Base-by-base conservation (phyloP, 1,140 invertebrate genomes). In the Camponotus vicinus region DNA sequence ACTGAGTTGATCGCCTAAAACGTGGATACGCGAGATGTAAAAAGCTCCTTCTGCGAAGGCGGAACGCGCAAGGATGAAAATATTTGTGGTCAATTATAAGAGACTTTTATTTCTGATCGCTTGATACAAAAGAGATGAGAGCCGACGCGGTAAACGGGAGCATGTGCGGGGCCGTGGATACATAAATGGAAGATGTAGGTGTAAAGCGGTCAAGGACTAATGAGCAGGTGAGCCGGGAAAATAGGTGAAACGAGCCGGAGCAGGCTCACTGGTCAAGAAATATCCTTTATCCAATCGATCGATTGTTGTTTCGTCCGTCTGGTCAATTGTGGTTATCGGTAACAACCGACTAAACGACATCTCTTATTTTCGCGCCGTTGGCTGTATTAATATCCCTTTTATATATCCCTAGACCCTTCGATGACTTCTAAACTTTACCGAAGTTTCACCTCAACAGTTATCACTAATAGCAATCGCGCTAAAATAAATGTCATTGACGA, bases 161-260 rank as follows among this genome's bases (percentile, higher is more conserved):
- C 79, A 59, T 87, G 71, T 87, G 64, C 82, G 49, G 49, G 59
- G 61, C 70, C 69, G 32, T 83, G 88, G 76, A 83, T 69, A 89
- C 55, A 73, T 73, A 86, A 86, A 89, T 84, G 69, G 78, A 84
- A 84, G 85, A 89, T 89, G 66, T 69, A 57, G 69, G 55, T 89
- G 82, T 78, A 90, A 87, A 89, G 84, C 87, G 88, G 88, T 89
- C 87, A 89, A 89, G 88, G 87, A 89, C 88, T 89, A 71, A 86
- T 61, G 70, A 88, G 59, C 88, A 90, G 69, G 79, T 87, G 86
- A 90, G 78, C 66, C 59, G 78, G 80, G 87, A 83, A 89, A 89
- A 86, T 86, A 89, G 83, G 66, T 69, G 78, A 75, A 86, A 86
- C 78, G 64, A 77, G 63, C 85, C 69, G 42, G 45, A 64, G 69